These are phyloP conservation scores for Steinernema feltiae DNA, from an alignment of 1,140 invertebrate species.

Conservation along the genomic window DNA sequence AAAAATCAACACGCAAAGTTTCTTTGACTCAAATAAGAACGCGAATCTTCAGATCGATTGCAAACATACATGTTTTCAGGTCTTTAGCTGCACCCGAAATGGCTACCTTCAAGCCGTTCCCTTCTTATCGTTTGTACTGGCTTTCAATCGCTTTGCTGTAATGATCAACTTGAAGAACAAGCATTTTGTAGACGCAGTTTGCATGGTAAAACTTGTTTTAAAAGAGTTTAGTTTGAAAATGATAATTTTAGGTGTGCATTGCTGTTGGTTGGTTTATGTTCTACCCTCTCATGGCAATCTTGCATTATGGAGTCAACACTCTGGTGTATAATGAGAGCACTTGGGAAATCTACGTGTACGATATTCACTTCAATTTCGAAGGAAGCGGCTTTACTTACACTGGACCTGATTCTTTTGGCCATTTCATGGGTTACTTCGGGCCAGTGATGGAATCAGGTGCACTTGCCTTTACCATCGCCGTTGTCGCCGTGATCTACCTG, in stretches of 20 bases:
- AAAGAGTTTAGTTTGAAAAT: neutral
- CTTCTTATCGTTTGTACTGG: neutral
- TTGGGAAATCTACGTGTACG: too few relatives aligned
- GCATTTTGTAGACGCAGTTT: neutral
- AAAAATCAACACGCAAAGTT: neutral
- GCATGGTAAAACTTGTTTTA: neutral
- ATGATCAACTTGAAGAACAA: neutral
- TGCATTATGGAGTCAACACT: neutral
- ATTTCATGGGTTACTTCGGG: neutral
- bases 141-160: neutral
- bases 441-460: neutral
- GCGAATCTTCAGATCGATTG: neutral
- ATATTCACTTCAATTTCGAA: neutral
- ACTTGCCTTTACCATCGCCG: neutral
- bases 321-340: too few relatives aligned
- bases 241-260: neutral
- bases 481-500: neutral
- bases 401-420: neutral
- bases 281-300: neutral
- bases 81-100: neutral
- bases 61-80: neutral
- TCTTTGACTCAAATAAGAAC: neutral
- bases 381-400: neutral
- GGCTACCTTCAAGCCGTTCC: neutral
- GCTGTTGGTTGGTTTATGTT: neutral